These are phyloP conservation scores for Betta splendens DNA, from an alignment of 2,797 vertebrate genomes.

Conservation along the genomic window DNA sequence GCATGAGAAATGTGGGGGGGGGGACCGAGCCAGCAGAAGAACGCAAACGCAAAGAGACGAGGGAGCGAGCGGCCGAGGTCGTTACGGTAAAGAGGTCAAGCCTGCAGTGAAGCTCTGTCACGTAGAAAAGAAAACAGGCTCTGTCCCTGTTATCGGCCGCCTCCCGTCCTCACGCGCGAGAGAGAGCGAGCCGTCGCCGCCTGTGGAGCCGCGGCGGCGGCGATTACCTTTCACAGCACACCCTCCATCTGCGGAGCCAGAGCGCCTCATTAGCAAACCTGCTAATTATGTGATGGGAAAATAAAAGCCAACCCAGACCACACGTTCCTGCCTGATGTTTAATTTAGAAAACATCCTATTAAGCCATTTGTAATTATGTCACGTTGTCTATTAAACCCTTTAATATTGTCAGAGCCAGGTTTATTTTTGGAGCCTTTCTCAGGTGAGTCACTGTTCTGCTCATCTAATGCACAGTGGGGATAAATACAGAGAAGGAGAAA, in stretches of 20 bases:
- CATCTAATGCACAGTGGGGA: not conserved
- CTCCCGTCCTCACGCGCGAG: too few species aligned
- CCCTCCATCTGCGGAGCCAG: not conserved
- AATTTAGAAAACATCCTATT: constrained; percentile 17
- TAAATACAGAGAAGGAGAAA: not conserved
- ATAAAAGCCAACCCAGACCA: not conserved
- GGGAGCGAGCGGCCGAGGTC: constrained; percentile 24
- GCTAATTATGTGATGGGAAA: not conserved
- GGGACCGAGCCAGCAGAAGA: not conserved
- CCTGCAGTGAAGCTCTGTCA: constrained; percentile 52
- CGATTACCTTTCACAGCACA: constrained; percentile 5
- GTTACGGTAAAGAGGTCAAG: constrained; percentile 70
- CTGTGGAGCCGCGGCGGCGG: too few species aligned
- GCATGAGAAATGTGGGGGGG: not conserved
- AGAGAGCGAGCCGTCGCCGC: constrained; percentile 19
- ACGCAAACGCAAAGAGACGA: constrained; percentile 24
- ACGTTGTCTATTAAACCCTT: not conserved
- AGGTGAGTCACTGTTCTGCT: constrained; percentile 17
- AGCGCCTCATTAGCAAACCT: not conserved
- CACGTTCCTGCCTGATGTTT: not conserved
- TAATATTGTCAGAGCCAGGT: not conserved
- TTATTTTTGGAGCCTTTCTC: constrained; percentile 25
- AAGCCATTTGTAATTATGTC: not conserved
- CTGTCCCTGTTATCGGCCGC: not conserved
- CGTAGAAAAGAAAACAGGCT: constrained; percentile 50